Base-by-base conservation (phyloP, 2,888 invertebrate genomes). In the Limnephilus auricula region DNA sequence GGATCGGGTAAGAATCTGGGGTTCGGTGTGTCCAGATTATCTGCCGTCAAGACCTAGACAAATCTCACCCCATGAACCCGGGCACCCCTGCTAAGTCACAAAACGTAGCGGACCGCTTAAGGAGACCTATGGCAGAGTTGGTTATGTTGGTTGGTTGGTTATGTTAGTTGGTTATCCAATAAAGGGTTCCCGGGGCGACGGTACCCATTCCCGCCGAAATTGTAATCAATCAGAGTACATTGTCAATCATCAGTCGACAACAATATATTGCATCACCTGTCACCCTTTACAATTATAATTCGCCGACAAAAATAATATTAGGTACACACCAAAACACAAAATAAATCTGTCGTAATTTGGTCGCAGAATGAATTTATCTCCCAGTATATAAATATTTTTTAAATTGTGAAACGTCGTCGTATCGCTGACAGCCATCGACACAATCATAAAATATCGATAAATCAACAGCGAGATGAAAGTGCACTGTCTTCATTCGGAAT, bases 391-490 rank as follows among this genome's bases (percentile, higher is more conserved):
- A 80, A 80, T 80, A 80, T 31, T 30, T 80, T 80, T 80, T 15
- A 31, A 15, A 31, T 32, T 80, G 31, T 31, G 80, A 80, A 80
- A 80, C 32, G 32, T 80, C 80, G 80, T 31, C 65, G 65, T 34
- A 45, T 31, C 65, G 87, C 87, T 87, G 50, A 87, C 65, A 65
- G 31, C 87, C 65, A 85, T 45, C 85, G 85, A 85, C 34, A 34
- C 13, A 31, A 15, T 65, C 45, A 50, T 32, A 50, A 32, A 32
- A 18, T 87, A 87, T 87, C 87, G 65, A 87, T 87, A 87, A 87
- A 87, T 87, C 78, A 30, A 30, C 50, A 78, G 78, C 30, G 18
- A 50, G 87, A 87, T 87, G 87, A 87, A 87, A 87, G 78, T 87
- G 87, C 87, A 78, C 25, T 65, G 25, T 87, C 87, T 78, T 87